Conservation (phyloP, 2,888 invertebrate genomes). For the Drosophila anceps region DNA sequence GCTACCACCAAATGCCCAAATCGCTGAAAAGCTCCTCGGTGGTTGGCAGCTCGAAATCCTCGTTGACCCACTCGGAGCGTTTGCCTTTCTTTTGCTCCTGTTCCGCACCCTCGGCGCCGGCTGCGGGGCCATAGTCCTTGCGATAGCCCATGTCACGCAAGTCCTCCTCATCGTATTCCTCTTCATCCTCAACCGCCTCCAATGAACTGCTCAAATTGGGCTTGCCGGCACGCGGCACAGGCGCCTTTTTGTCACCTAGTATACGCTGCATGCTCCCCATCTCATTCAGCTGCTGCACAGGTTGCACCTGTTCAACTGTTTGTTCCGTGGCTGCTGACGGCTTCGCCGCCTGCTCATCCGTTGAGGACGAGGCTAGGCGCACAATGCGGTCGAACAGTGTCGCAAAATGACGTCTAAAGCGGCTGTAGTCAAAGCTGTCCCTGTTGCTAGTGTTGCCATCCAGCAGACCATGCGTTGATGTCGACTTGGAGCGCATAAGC, state of each 20-base stretch:
- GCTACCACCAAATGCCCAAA: slow-evolving; percentile 83
- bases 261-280: slow-evolving; percentile 67
- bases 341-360: slow-evolving; percentile 31
- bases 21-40: slow-evolving; percentile 82
- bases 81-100: slow-evolving; percentile 23
- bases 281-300: slow-evolving; percentile 46
- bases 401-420: slow-evolving; percentile 83
- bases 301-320: neutral
- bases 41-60: slow-evolving; percentile 81
- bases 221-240: slow-evolving; percentile 17
- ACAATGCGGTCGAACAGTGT: slow-evolving; percentile 83
- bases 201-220: slow-evolving; percentile 60
- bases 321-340: slow-evolving; percentile 4
- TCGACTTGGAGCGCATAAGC: slow-evolving; percentile 79
- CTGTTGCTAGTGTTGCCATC: slow-evolving; percentile 59
- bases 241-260: slow-evolving; percentile 39
- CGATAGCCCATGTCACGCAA: slow-evolving; percentile 79
- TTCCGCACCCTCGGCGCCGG: slow-evolving; percentile 1
- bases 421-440: slow-evolving; percentile 81
- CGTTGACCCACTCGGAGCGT: slow-evolving; percentile 81
- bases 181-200: slow-evolving; percentile 82
- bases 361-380: slow-evolving; percentile 70
- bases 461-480: slow-evolving; percentile 61
- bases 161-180: slow-evolving; percentile 81
- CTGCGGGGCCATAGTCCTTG: slow-evolving; percentile 69